These are phyloP conservation scores for Bathybates hornii DNA, from an alignment of 2,113 vertebrate genomes.

Conservation along the genomic window DNA sequence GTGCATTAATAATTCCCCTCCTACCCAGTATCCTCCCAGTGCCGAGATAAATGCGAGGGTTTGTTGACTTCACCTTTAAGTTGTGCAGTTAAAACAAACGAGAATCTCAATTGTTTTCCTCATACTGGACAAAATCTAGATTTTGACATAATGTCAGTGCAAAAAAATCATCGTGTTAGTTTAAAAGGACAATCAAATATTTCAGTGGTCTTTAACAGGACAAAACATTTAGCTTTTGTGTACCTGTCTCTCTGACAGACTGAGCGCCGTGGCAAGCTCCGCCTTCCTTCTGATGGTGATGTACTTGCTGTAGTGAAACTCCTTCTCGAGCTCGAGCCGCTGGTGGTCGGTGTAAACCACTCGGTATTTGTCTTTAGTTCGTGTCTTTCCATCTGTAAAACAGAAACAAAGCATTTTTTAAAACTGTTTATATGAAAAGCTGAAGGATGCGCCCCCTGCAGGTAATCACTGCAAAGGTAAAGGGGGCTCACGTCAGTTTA, in stretches of 20 bases:
- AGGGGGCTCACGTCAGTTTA: neutral
- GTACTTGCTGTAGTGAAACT: constrained; percentile 94
- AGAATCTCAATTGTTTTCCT: neutral
- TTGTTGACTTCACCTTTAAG: neutral
- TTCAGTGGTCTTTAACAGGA: neutral
- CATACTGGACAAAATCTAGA: neutral
- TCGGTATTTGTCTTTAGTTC: constrained; percentile 94
- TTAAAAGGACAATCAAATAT: neutral
- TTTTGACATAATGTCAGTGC: neutral
- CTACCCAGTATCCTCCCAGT: neutral
- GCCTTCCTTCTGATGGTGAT: constrained; percentile 95
- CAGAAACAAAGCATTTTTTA: neutral
- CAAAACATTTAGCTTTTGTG: neutral
- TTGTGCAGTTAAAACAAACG: neutral
- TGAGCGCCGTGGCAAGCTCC: constrained; percentile 81
- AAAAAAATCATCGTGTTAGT: neutral
- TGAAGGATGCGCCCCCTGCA: neutral
- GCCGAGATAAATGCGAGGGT: neutral
- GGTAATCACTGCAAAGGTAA: neutral
- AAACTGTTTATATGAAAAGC: neutral
- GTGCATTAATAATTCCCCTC: neutral
- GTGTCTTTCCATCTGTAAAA: constrained; percentile 82
- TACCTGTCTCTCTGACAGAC: constrained; percentile 92
- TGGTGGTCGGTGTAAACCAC: constrained; percentile 97
- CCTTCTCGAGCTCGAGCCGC: constrained; percentile 71